These are phyloP conservation scores for Eulithis testata DNA, from an alignment of 2,888 invertebrate genomes.

Conservation along the genomic window DNA sequence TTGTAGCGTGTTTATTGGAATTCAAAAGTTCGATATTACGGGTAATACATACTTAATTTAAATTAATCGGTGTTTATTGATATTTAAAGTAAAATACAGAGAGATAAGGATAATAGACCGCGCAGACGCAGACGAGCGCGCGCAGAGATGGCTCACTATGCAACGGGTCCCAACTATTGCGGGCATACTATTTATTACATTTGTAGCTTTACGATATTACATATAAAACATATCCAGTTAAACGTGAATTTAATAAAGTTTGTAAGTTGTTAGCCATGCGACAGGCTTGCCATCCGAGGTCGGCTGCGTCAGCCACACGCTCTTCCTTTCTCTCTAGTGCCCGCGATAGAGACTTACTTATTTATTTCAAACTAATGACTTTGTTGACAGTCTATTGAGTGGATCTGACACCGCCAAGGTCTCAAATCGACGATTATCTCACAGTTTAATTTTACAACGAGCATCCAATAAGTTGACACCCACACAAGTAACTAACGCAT, in stretches of 20 bases:
- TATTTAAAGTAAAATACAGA: conserved; percentile 43
- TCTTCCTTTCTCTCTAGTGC: conserved; percentile 10
- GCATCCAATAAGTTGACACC: neutral
- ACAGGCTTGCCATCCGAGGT: conserved; percentile 43
- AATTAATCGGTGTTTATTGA: conserved; percentile 43
- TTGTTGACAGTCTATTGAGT: conserved; percentile 25
- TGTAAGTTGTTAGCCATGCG: conserved; percentile 54
- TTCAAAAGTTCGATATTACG: conserved; percentile 35
- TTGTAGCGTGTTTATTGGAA: conserved; percentile 37
- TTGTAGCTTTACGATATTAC: conserved; percentile 64
- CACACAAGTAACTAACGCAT: neutral
- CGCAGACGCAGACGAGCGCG: neutral
- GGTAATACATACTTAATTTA: conserved; percentile 36
- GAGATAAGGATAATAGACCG: conserved; percentile 16
- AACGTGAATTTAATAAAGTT: conserved; percentile 66
- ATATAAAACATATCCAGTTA: conserved; percentile 74
- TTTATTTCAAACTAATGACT: conserved; percentile 2
- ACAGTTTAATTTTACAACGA: conserved; percentile 7
- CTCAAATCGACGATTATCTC: conserved; percentile 2
- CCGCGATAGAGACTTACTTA: conserved; percentile 2
- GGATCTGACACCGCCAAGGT: neutral
- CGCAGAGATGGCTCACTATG: neutral
- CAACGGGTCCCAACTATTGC: conserved; percentile 43
- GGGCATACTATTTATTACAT: conserved; percentile 35
- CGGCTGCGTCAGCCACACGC: neutral